Evolutionary conservation across 2,888 invertebrate genomes (phyloP), one percentile per base, ranked within the genome.

Genomic region (Schizaphis graminum): DNA sequence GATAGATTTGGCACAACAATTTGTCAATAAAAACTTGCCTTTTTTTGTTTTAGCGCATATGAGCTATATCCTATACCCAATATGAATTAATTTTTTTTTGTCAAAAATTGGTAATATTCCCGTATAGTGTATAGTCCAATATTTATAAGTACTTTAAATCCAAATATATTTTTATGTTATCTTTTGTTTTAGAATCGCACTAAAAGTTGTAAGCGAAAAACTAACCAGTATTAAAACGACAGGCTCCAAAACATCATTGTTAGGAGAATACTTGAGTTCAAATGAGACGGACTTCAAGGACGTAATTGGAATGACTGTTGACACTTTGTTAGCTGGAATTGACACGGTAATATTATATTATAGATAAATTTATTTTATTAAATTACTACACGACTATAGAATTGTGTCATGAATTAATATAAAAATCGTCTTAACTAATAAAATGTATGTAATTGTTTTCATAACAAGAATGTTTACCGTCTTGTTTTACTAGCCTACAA

Each of bases 301-400:
- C 96, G 96, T 98, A n/a, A 96, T 97, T 89, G 98, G 98, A 94
- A 97, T 98, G 96, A 97, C 98, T 94, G 97, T 98, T 84, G 98
- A 99, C 96, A 97, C 98, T 95, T 96, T 98, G 49, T 96, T 98
- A 95, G 98, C 98, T 92, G 98, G 98, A 94, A 97, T 98, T 94
- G 98, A 98, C 95, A 98, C 98, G 94, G 98, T 98, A 96, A 96
- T 96, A 96, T 96, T 89, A 61, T 85, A 35, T 21, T 57, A n/a
- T 91, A 67, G 67, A 26, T 67, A 16, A 67, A 35, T 67, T 67
- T n/a, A 67, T 67, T n/a, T 35, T 35, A 35, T 1, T 35, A 16
- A 35, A 35, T 77, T 21, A 77, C 21, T 77, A 0, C 35, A 21
- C 7, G 3, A 0, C 35, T 21, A 41, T 77, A 77, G 3, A 77